phyloP scores from a whole-genome alignment of 2,888 invertebrate species.

The Coleophora flavipennella region DNA sequence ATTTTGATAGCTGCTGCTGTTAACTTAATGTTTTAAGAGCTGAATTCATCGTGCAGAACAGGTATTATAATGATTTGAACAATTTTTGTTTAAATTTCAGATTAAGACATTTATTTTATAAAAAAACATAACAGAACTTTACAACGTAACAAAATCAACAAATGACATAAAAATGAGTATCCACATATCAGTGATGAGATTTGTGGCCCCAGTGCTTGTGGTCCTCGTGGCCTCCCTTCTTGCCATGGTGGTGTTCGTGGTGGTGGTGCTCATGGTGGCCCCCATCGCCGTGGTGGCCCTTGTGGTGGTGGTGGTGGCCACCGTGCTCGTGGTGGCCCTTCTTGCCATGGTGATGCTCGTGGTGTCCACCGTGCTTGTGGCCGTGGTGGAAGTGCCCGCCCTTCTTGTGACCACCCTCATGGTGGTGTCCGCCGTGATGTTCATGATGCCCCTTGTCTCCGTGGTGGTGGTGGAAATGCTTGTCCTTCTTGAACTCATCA shows the following conservation, averaged over 20 bases:
- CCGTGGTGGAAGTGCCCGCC: conserved; percentile 86
- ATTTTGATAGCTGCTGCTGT: too few relatives aligned
- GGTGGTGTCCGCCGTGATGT: conserved; percentile 83
- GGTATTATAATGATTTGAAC: too few relatives aligned
- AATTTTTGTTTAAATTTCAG: too few relatives aligned
- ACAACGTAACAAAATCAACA: too few relatives aligned
- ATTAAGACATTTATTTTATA: too few relatives aligned
- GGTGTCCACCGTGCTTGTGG: conserved; percentile 82
- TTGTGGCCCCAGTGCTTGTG: conserved; percentile 85
- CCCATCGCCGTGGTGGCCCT: conserved; percentile 83
- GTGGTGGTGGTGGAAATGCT: conserved; percentile 88
- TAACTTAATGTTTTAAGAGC: too few relatives aligned
- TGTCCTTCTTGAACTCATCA: conserved; percentile 88
- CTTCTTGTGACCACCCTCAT: conserved; percentile 84
- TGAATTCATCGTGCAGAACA: too few relatives aligned
- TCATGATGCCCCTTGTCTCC: conserved; percentile 84
- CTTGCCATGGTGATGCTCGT: conserved; percentile 84
- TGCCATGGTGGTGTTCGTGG: conserved; percentile 80
- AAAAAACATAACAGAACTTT: conserved; percentile 45
- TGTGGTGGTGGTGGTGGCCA: conserved; percentile 82
- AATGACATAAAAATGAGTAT: conserved; percentile 3
- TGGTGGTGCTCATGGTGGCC: conserved; percentile 84
- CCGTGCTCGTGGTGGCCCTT: conserved; percentile 84
- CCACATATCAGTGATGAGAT: conserved; percentile 49
- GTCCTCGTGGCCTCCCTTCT: conserved; percentile 85